Conservation (phyloP, 1,140 invertebrate genomes). For the Cydia splendana region DNA sequence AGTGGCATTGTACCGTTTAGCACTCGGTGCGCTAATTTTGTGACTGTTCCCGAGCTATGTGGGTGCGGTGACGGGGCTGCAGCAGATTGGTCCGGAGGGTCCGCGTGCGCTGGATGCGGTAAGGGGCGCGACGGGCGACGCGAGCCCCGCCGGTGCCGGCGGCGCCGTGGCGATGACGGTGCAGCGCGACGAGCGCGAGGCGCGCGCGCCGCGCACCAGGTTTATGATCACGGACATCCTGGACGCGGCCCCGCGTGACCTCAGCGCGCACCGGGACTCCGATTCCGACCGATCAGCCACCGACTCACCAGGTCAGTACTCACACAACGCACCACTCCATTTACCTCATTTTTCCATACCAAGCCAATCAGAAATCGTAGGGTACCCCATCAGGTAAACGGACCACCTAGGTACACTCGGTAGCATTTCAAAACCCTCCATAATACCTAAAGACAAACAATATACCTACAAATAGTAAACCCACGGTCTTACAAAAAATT, state of each 20-base stretch:
- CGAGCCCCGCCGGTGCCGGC: conserved; percentile 59
- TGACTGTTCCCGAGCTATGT: conserved; percentile 41
- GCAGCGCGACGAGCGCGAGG: conserved; percentile 78
- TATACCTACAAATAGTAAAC: no score
- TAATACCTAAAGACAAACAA: no score
- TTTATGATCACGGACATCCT: conserved; percentile 91
- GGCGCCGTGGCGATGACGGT: conserved; percentile 74
- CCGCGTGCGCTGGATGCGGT: conserved; percentile 68
- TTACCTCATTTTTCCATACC: neutral
- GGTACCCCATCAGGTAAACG: no score
- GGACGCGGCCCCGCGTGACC: conserved; percentile 80
- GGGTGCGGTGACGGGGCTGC: conserved; percentile 58
- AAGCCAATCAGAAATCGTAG: neutral
- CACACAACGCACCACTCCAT: neutral
- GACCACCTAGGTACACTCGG: no score
- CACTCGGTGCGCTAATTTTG: conserved; percentile 1
- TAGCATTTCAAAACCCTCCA: no score
- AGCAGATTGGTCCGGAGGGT: conserved; percentile 51
- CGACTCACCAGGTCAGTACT: conserved; percentile 63
- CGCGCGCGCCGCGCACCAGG: conserved; percentile 83
- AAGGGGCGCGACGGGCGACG: conserved; percentile 62
- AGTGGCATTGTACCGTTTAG: conserved; percentile 10
- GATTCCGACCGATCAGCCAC: conserved; percentile 71
- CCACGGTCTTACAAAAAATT: neutral
- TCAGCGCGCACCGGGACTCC: conserved; percentile 72